A percentile compares a stretch with the other conserved stretches of the same genome.
These are phyloP conservation scores for Sphaerophoria taeniata DNA, from an alignment of 2,888 invertebrate species.

Conservation along the genomic window DNA sequence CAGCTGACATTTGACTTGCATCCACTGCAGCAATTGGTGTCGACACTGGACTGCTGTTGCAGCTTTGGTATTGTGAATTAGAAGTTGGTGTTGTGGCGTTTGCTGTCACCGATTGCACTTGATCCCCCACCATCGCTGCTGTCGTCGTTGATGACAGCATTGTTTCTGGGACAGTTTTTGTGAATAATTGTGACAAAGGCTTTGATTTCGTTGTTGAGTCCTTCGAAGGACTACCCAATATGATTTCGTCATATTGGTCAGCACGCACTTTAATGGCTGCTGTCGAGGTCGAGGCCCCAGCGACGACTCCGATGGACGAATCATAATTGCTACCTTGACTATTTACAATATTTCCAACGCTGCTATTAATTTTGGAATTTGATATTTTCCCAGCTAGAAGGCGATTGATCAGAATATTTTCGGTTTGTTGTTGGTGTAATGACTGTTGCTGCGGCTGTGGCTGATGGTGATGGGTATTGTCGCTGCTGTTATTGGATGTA, in stretches of 20 bases:
- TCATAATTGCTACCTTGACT: constrained; percentile 50
- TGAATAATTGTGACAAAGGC: constrained; percentile 40
- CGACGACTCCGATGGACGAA: constrained; percentile 56
- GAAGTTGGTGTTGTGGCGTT: constrained; percentile 65
- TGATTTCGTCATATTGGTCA: constrained; percentile 64
- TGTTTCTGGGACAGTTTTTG: too few species aligned
- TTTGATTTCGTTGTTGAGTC: constrained; percentile 45
- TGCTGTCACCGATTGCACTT: constrained; percentile 50
- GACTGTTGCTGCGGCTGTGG: constrained; percentile 59
- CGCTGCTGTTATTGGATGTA: constrained; percentile 54
- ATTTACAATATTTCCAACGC: constrained; percentile 47
- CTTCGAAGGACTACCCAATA: constrained; percentile 65
- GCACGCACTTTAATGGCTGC: constrained; percentile 39
- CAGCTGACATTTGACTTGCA: constrained; percentile 69
- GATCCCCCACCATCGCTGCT: constrained; percentile 32
- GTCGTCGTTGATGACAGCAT: not conserved
- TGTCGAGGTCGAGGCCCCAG: not conserved
- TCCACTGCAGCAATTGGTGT: constrained; percentile 70
- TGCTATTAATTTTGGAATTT: constrained; percentile 53
- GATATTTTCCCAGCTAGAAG: constrained; percentile 66
- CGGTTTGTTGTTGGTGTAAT: constrained; percentile 37
- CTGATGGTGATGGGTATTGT: constrained; percentile 74
- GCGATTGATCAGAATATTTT: constrained; percentile 64
- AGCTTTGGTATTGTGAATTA: constrained; percentile 80
- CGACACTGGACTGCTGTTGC: constrained; percentile 65